Evolutionary conservation across 2,888 invertebrate genomes (phyloP).

Genomic region (Pyrochroa serraticornis): DNA sequence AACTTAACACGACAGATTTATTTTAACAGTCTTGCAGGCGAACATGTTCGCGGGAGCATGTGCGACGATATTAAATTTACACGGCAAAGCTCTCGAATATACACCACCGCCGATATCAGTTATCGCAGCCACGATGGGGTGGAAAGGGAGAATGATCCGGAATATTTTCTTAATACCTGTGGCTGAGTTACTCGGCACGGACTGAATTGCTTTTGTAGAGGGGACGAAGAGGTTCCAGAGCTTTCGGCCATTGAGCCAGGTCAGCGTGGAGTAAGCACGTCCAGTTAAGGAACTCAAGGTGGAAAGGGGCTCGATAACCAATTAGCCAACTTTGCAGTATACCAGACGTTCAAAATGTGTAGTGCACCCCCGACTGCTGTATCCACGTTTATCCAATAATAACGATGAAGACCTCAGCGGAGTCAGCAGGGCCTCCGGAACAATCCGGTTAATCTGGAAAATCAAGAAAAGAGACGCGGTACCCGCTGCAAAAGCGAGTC

Average conservation of each 20-base stretch:
- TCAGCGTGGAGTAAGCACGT: conserved; percentile 41
- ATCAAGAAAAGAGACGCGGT: no score
- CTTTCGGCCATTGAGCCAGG: conserved; percentile 38
- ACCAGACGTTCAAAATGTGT: no score
- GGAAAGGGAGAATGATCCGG: conserved; percentile 13
- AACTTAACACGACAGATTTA: conserved; percentile 27
- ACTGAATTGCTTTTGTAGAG: conserved; percentile 33
- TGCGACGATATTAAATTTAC: conserved; percentile 20
- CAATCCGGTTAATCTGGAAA: no score
- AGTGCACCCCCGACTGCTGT: no score
- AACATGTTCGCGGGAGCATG: conserved; percentile 18
- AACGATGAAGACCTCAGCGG: no score
- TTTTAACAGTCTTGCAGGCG: conserved; percentile 21
- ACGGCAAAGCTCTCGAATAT: conserved; percentile 25
- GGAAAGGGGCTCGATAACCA: no score
- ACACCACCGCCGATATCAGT: conserved; percentile 22
- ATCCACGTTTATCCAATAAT: no score
- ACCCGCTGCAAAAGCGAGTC: no score
- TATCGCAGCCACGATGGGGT: background rate
- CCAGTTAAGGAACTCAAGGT: conserved; percentile 24
- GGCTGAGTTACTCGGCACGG: conserved; percentile 39
- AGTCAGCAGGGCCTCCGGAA: no score
- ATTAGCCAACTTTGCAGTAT: no score
- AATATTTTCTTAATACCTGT: conserved; percentile 39
- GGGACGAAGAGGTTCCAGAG: conserved; percentile 23